phyloP scores from a whole-genome alignment of 2,113 vertebrate genomes.

The Mus spicilegus region DNA sequence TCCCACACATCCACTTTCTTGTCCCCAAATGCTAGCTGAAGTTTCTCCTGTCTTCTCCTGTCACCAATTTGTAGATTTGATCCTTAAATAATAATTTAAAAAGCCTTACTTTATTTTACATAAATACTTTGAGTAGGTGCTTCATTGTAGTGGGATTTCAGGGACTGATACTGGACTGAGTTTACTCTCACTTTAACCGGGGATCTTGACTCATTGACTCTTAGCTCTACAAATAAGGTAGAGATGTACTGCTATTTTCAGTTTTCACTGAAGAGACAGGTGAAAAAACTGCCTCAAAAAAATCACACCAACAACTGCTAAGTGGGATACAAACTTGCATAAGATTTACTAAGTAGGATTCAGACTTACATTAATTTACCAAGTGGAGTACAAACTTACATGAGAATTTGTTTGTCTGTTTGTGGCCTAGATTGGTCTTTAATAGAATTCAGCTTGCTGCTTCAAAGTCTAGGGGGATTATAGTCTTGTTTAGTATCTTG shows the following conservation, averaged over 20 bases:
- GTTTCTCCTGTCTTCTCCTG: neutral
- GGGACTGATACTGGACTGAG: constrained; percentile 2
- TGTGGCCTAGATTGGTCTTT: neutral
- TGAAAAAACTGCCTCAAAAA: neutral
- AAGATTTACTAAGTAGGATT: neutral
- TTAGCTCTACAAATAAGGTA: neutral
- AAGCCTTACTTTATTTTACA: neutral
- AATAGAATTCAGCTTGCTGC: neutral
- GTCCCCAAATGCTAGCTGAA: neutral
- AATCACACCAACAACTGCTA: neutral
- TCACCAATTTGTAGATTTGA: neutral
- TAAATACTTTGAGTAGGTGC: neutral
- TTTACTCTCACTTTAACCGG: neutral
- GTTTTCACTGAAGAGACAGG: neutral
- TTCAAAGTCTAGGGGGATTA: neutral
- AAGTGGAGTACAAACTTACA: neutral
- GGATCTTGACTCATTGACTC: constrained; percentile 9
- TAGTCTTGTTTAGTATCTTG: neutral
- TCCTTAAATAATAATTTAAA: neutral
- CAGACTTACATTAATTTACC: neutral
- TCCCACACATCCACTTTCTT: neutral
- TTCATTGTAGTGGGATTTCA: constrained; percentile 1
- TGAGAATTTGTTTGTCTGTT: neutral
- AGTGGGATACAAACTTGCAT: neutral
- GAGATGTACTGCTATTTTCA: neutral